phyloP scores from a whole-genome alignment of 1,140 invertebrate species.

The Drosophila hydei region DNA sequence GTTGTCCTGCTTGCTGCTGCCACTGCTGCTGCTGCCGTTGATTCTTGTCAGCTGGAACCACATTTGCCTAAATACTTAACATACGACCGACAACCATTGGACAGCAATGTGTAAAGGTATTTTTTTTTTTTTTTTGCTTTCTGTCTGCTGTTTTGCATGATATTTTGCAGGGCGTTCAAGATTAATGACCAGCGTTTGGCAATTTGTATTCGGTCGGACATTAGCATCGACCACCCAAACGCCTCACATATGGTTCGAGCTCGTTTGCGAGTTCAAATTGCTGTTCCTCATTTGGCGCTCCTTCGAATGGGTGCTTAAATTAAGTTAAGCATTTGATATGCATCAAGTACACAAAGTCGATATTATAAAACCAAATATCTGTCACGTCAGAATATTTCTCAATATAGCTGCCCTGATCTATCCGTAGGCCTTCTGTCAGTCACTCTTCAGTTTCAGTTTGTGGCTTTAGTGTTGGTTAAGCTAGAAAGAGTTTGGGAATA shows the following conservation, averaged over 20 bases:
- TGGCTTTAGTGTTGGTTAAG: no score
- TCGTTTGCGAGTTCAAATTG: slow-evolving; percentile 9
- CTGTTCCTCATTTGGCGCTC: neutral
- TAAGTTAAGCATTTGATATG: neutral
- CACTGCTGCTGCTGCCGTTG: slow-evolving; percentile 7
- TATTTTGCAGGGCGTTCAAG: slow-evolving; percentile 29
- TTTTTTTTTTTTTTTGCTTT: slow-evolving; percentile 1
- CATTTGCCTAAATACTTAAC: slow-evolving; percentile 48
- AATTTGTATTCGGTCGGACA: slow-evolving; percentile 25
- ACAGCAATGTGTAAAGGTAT: neutral
- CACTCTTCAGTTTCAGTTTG: no score
- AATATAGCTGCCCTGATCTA: no score
- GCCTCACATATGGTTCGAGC: neutral
- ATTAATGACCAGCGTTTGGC: slow-evolving; percentile 41
- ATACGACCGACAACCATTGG: neutral
- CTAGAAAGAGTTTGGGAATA: no score
- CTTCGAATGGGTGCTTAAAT: neutral
- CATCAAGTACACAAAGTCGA: no score
- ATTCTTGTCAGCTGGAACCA: slow-evolving; percentile 8
- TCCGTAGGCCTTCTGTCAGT: no score
- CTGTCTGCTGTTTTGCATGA: slow-evolving; percentile 23
- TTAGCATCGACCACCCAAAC: neutral
- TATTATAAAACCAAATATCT: no score
- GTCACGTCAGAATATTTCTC: no score
- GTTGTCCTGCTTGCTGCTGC: slow-evolving; percentile 15